Percentiles rank a stretch among this genome's conserved stretches.
Conservation (phyloP, 2,797 vertebrate species). For the Chelonia mydas region DNA sequence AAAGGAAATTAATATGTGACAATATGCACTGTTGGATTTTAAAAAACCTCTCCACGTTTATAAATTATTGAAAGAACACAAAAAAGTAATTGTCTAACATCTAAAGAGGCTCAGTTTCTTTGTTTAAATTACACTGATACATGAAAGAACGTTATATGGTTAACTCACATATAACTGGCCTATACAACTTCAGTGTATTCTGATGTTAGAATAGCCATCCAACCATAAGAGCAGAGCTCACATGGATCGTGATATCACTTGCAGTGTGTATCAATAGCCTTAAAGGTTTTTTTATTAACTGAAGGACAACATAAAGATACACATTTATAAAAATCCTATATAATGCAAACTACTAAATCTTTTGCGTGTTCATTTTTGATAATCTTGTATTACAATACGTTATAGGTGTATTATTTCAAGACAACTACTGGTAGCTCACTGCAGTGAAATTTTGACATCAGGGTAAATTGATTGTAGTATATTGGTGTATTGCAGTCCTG, state of each 20-base stretch:
- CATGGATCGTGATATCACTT: not conserved
- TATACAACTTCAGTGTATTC: not conserved
- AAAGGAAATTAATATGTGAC: not conserved
- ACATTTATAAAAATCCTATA: accelerated
- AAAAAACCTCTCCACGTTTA: not conserved
- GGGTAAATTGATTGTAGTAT: not conserved
- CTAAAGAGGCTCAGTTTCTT: not conserved
- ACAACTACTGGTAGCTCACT: not conserved
- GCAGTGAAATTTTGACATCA: accelerated
- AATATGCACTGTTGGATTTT: not conserved
- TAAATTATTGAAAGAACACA: not conserved
- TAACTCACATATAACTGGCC: not conserved
- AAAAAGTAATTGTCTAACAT: not conserved
- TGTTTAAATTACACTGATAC: not conserved
- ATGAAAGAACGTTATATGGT: not conserved
- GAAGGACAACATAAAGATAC: not conserved
- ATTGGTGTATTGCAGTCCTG: accelerated
- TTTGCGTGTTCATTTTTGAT: accelerated
- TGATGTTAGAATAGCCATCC: not conserved
- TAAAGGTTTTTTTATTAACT: not conserved
- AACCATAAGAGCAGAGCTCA: not conserved
- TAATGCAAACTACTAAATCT: not conserved
- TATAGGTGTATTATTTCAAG: not conserved
- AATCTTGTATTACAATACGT: not conserved
- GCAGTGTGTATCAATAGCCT: accelerated